phyloP scores from a whole-genome alignment of 2,888 invertebrate genomes.

The Noctua pronuba region DNA sequence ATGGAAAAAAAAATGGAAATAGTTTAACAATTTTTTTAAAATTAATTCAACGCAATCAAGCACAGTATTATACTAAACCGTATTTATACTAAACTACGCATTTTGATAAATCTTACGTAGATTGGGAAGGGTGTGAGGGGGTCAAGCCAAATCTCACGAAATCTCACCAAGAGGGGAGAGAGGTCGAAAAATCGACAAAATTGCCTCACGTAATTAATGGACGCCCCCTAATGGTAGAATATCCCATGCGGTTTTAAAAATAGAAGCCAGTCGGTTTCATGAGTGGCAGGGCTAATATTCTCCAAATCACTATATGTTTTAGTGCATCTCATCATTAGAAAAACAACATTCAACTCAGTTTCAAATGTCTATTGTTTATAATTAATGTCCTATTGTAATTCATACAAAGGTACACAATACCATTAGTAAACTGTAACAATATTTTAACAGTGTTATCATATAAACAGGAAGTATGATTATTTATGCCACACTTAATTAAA shows the following conservation, averaged over 20 bases:
- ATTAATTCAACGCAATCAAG: too few species aligned
- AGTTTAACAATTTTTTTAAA: too few species aligned
- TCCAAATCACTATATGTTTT: not conserved
- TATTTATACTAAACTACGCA: too few species aligned
- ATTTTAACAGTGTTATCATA: slow-evolving; percentile 36
- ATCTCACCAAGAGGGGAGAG: too few species aligned
- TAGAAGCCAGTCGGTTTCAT: not conserved
- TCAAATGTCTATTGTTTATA: not conserved
- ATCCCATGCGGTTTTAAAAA: not conserved
- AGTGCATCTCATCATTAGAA: not conserved
- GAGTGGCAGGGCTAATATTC: not conserved
- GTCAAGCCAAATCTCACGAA: too few species aligned
- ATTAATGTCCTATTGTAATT: not conserved
- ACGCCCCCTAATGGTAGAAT: too few species aligned
- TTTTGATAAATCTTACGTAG: too few species aligned
- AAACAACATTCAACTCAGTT: slow-evolving; percentile 5
- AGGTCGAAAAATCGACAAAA: too few species aligned
- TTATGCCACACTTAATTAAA: slow-evolving; percentile 26
- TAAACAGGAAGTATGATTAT: slow-evolving; percentile 52
- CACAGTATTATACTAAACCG: too few species aligned
- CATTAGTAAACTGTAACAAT: slow-evolving; percentile 33
- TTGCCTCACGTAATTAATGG: too few species aligned
- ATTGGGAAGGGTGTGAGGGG: too few species aligned
- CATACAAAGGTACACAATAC: slow-evolving; percentile 7
- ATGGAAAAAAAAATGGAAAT: too few species aligned